Conservation (phyloP, 2,797 vertebrate species). For the Gymnoscopelus braueri region DNA sequence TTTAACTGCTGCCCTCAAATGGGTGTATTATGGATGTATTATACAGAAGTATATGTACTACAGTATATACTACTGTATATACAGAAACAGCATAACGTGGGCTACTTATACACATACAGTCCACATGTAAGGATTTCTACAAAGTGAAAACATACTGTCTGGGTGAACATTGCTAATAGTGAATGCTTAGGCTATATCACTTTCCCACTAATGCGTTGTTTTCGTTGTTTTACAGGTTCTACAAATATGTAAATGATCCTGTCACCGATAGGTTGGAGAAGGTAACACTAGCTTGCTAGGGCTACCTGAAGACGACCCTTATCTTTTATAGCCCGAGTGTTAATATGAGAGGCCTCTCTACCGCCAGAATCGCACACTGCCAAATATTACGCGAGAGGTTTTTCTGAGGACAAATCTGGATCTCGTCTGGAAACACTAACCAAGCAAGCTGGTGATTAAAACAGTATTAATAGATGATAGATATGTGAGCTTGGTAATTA, state of each 20-base stretch:
- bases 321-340: slow-evolving; percentile 48
- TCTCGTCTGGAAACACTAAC: slow-evolving; percentile 63
- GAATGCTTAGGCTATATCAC: too few relatives aligned
- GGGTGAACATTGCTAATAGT: too few relatives aligned
- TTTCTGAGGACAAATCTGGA: slow-evolving; percentile 32
- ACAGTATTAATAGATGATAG: slow-evolving; percentile 62
- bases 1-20: background rate
- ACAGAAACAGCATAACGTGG: too few relatives aligned
- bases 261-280: slow-evolving; percentile 10
- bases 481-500: slow-evolving; percentile 39
- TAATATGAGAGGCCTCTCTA: slow-evolving; percentile 52
- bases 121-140: too few relatives aligned
- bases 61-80: too few relatives aligned
- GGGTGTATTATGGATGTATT: too few relatives aligned
- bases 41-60: too few relatives aligned
- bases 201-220: too few relatives aligned
- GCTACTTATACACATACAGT: too few relatives aligned
- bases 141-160: too few relatives aligned
- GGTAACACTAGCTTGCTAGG: slow-evolving; percentile 25
- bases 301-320: slow-evolving; percentile 36
- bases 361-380: slow-evolving; percentile 3
- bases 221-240: too few relatives aligned
- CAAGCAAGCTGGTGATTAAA: slow-evolving; percentile 17
- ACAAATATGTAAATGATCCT: slow-evolving; percentile 1
- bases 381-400: slow-evolving; percentile 54